Percentiles rank a stretch among this genome's conserved stretches.
These are phyloP conservation scores for Taxidea taxus DNA, from an alignment of 2,113 vertebrate species.

Conservation along the genomic window DNA sequence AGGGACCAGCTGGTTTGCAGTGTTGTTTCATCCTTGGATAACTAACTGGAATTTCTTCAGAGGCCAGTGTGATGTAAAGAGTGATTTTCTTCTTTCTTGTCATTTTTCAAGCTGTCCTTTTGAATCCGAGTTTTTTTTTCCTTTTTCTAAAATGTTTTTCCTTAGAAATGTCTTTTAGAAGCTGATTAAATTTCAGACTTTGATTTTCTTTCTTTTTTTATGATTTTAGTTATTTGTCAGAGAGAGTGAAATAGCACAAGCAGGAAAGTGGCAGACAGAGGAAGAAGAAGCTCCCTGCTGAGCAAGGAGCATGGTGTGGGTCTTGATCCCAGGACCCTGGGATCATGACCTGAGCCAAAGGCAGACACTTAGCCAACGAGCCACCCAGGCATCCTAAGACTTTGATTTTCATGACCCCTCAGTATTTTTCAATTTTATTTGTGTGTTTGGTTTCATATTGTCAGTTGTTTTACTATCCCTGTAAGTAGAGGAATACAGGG, in stretches of 20 bases:
- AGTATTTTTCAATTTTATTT: not conserved
- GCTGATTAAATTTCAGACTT: not conserved
- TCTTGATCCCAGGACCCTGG: no score
- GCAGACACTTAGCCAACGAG: no score
- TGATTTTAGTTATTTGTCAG: no score
- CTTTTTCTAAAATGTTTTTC: not conserved
- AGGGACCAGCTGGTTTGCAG: not conserved
- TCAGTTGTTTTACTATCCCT: not conserved
- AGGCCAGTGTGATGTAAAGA: not conserved
- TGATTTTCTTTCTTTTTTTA: not conserved
- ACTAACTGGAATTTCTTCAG: not conserved
- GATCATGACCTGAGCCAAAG: no score
- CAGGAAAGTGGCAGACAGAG: no score
- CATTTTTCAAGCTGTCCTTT: not conserved
- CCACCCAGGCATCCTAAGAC: no score
- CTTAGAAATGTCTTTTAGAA: slow-evolving; percentile 14
- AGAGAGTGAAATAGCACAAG: no score
- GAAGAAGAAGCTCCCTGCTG: no score
- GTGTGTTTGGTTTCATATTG: not conserved
- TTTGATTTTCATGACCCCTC: not conserved
- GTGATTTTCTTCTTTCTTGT: not conserved
- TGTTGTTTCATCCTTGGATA: not conserved
- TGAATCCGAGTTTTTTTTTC: not conserved
- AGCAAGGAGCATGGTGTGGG: no score
- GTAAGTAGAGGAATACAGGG: not conserved